Evolutionary conservation across 2,797 vertebrate genomes (phyloP), one percentile per base, ranked within the genome.

Genomic region (Acanthis flammea): DNA sequence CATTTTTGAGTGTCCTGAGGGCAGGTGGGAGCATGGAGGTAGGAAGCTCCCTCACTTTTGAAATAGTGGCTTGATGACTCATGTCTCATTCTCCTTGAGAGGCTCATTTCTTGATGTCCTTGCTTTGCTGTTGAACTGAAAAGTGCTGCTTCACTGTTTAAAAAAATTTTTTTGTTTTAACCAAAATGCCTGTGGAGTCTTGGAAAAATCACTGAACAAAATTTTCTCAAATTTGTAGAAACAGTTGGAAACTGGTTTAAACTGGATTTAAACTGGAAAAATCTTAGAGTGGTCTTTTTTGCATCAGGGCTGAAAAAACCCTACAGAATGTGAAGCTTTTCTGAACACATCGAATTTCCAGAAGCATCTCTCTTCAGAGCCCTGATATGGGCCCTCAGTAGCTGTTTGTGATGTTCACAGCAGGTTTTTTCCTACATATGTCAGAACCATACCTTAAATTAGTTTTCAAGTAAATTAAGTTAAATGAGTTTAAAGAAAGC

Each of bases 371-470:
- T 71, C 68, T 65, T 80, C 41, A 55, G 58, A 78, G 54, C 14
- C 79, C 54, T 67, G 63, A 30, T 45, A 66, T 73, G 83, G 94
- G 63, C 54, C 57, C 47, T 91, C 76, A 54, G 75, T 47, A 81
- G 55, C 44, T 90, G 47, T 70, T 87, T 86, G 79, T 91, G 88
- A 72, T 74, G 37, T 58, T 91, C 87, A 75, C 75, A 80, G 58
- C 66, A 76, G 75, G 50, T 10, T 88, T 54, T 70, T 84, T 57
- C 25, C 66, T 62, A 60, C 42, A 25, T 15, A 27, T 92, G 65
- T 93, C 86, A 90, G 51, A 86, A 42, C 42, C 47, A 30, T 72
- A 66, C 63, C n/a, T 95, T 86, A 71, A 88, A 88, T 83, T 53
- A 89, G 57, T 86, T 88, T 83, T 45, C 57, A 88, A 53, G 55